phyloP scores from a whole-genome alignment of 2,113 vertebrate genomes.

The Emydocephalus ijimae region DNA sequence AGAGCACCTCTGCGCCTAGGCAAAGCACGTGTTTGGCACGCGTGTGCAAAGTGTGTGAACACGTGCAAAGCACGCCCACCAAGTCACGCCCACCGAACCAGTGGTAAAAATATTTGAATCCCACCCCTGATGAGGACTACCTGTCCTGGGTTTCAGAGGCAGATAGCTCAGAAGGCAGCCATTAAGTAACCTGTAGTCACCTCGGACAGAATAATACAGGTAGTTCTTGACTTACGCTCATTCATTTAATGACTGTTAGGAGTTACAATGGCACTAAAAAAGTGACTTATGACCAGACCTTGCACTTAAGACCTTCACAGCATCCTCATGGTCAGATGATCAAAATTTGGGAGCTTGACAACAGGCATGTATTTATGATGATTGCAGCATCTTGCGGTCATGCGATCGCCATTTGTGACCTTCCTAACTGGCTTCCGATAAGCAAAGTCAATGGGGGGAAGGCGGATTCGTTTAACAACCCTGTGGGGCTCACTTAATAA shows the following conservation, averaged over 20 bases:
- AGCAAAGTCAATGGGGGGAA: background rate
- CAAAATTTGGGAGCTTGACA: background rate
- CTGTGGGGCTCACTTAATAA: background rate
- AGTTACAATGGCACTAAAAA: background rate
- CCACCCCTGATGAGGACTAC: background rate
- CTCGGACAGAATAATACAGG: background rate
- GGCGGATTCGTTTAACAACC: background rate
- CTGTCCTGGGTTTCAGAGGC: background rate
- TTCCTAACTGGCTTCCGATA: background rate
- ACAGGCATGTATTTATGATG: background rate
- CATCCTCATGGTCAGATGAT: background rate
- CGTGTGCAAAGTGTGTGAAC: too few relatives aligned
- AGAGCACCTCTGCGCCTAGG: too few relatives aligned
- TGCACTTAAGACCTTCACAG: background rate
- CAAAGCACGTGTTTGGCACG: too few relatives aligned
- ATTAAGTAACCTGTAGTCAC: background rate
- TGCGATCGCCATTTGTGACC: background rate
- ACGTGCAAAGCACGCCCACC: too few relatives aligned
- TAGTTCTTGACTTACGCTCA: background rate
- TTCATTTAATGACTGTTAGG: background rate
- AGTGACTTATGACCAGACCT: background rate
- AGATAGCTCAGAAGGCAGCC: background rate
- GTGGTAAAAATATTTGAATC: too few relatives aligned
- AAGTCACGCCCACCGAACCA: too few relatives aligned
- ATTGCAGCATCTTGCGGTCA: background rate